These are phyloP conservation scores for Lottia scabra DNA, from an alignment of 2,888 invertebrate genomes.

Conservation along the genomic window DNA sequence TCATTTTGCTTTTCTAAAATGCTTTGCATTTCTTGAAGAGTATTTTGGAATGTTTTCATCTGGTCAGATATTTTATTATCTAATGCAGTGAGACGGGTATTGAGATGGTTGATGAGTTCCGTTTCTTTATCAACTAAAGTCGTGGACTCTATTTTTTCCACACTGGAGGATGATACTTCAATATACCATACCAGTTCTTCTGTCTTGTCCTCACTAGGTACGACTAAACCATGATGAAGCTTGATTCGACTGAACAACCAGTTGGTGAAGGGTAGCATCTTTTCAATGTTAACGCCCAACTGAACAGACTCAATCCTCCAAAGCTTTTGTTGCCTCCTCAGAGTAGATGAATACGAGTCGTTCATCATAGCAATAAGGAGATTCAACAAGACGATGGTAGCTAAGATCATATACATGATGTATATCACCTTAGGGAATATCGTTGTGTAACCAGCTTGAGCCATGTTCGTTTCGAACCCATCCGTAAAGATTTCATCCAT, in stretches of 20 bases:
- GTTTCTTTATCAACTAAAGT: neutral
- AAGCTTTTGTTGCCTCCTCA: slow-evolving; percentile 49
- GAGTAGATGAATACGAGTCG: slow-evolving; percentile 56
- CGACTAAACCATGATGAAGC: slow-evolving; percentile 21
- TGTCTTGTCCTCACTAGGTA: neutral
- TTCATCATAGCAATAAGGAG: slow-evolving; percentile 65
- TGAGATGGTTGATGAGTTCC: slow-evolving; percentile 31
- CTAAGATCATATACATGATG: slow-evolving; percentile 59
- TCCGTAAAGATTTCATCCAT: slow-evolving; percentile 56
- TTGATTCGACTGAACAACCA: slow-evolving; percentile 32
- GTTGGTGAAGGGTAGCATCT: slow-evolving; percentile 38
- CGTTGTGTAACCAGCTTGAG: slow-evolving; percentile 36
- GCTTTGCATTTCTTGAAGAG: slow-evolving; percentile 14
- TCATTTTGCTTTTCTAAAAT: neutral
- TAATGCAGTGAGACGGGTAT: slow-evolving; percentile 22
- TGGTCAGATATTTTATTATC: slow-evolving; percentile 31
- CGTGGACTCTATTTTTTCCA: neutral
- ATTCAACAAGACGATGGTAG: slow-evolving; percentile 57
- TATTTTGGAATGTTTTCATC: slow-evolving; percentile 28
- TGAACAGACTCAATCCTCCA: slow-evolving; percentile 65
- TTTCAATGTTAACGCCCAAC: slow-evolving; percentile 59
- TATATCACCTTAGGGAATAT: slow-evolving; percentile 54
- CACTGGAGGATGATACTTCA: slow-evolving; percentile 3
- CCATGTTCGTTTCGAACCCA: slow-evolving; percentile 42
- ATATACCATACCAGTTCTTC: slow-evolving; percentile 18